phyloP scores from a whole-genome alignment of 2,888 invertebrate genomes.

The Hirtodrosophila duncani region DNA sequence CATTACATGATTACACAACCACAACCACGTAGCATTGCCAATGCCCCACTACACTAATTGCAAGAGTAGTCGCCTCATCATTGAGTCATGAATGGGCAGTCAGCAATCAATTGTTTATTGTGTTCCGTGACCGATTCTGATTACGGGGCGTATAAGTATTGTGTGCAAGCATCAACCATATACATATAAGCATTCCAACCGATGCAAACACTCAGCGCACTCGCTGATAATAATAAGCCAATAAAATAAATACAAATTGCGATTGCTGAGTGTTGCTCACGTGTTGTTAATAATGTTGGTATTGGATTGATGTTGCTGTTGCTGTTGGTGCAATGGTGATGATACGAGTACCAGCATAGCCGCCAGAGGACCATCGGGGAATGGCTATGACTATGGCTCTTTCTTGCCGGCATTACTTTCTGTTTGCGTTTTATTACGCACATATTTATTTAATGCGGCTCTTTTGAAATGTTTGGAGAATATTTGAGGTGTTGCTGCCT shows the following conservation, averaged over 20 bases:
- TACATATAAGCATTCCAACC: background rate
- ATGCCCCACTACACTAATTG: too few relatives aligned
- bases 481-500: too few relatives aligned
- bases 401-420: constrained; percentile 4
- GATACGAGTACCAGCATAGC: too few relatives aligned
- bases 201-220: background rate
- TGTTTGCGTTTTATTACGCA: constrained; percentile 42
- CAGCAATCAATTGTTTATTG: too few relatives aligned
- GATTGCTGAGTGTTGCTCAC: constrained; percentile 40
- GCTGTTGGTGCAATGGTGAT: constrained; percentile 20
- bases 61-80: too few relatives aligned
- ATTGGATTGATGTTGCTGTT: constrained; percentile 32
- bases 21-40: too few relatives aligned
- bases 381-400: too few relatives aligned
- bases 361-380: too few relatives aligned
- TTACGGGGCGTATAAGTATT: too few relatives aligned
- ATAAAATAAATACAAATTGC: constrained; percentile 63
- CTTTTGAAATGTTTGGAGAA: constrained; percentile 21
- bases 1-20: constrained; percentile 11
- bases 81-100: too few relatives aligned
- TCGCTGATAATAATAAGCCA: constrained; percentile 60
- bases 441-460: constrained; percentile 44
- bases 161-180: too few relatives aligned
- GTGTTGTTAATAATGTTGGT: constrained; percentile 7
- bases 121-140: too few relatives aligned